Percentiles rank a stretch among this genome's conserved stretches.
phyloP scores from a whole-genome alignment of 1,140 invertebrate species.

The Leptinotarsa texana region DNA sequence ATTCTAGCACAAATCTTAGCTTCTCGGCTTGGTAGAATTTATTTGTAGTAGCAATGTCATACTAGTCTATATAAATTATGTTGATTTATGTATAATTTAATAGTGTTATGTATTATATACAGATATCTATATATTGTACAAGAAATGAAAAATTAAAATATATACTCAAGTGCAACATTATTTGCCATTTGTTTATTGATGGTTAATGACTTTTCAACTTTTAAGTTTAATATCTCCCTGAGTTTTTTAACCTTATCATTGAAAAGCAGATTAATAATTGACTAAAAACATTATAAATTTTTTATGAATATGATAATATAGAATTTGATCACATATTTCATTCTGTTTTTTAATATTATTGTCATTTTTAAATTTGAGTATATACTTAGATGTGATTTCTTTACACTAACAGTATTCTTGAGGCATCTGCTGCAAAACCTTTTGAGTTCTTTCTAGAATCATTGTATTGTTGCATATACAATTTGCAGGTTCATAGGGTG shows the following conservation, averaged over 20 bases:
- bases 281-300: not conserved
- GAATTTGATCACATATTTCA: no score
- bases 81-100: constrained; percentile 25
- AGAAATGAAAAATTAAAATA: not conserved
- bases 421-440: constrained; percentile 50
- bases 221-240: no score
- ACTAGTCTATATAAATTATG: constrained; percentile 6
- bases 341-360: not conserved
- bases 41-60: not conserved
- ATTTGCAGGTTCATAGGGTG: constrained; percentile 49
- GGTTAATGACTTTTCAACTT: no score
- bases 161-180: not conserved
- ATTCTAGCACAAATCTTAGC: constrained; percentile 52
- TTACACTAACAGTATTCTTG: constrained; percentile 28
- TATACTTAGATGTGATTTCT: constrained; percentile 20
- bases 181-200: no score
- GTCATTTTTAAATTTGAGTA: not conserved
- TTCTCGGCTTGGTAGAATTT: constrained; percentile 52
- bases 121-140: constrained; percentile 21
- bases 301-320: no score
- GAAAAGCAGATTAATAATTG: not conserved
- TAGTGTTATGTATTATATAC: constrained; percentile 9
- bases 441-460: constrained; percentile 48
- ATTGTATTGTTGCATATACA: constrained; percentile 51
- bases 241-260: not conserved